Evolutionary conservation across 2,113 vertebrate species (phyloP).

Genomic region (Vulpes ferrilata): DNA sequence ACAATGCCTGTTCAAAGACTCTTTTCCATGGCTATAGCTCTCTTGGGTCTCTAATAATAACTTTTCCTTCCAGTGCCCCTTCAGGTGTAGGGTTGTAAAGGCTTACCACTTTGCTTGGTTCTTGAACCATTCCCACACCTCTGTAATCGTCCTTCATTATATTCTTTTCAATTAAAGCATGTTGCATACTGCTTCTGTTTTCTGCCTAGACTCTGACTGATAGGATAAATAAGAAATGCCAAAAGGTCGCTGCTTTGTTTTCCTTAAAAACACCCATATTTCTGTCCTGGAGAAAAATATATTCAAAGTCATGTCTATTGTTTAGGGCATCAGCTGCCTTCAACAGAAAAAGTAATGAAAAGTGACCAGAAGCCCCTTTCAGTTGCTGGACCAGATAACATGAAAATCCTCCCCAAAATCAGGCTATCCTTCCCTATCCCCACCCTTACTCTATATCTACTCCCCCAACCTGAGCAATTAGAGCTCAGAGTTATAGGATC

Average conservation of each 20-base stretch:
- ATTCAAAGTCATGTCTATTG: background rate
- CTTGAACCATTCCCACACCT: background rate
- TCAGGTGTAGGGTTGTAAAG: background rate
- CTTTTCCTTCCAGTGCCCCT: background rate
- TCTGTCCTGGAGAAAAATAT: background rate
- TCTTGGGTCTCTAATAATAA: background rate
- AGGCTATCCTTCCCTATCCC: background rate
- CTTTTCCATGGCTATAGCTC: background rate
- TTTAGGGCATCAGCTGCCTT: background rate
- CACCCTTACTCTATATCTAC: background rate
- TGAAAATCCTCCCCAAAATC: background rate
- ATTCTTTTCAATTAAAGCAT: constrained; percentile 40
- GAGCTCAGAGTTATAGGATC: background rate
- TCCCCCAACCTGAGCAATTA: background rate
- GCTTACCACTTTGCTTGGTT: background rate
- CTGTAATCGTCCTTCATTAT: background rate
- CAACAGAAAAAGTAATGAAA: background rate
- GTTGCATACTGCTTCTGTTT: background rate
- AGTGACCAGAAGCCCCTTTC: background rate
- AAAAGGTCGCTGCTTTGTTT: background rate
- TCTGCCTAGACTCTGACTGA: constrained; percentile 34
- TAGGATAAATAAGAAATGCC: constrained; percentile 1
- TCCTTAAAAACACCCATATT: constrained; percentile 34
- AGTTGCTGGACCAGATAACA: background rate
- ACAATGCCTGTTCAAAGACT: background rate